Evolutionary conservation across 2,113 vertebrate genomes (phyloP).

Genomic region (Herpetotheres cachinnans): DNA sequence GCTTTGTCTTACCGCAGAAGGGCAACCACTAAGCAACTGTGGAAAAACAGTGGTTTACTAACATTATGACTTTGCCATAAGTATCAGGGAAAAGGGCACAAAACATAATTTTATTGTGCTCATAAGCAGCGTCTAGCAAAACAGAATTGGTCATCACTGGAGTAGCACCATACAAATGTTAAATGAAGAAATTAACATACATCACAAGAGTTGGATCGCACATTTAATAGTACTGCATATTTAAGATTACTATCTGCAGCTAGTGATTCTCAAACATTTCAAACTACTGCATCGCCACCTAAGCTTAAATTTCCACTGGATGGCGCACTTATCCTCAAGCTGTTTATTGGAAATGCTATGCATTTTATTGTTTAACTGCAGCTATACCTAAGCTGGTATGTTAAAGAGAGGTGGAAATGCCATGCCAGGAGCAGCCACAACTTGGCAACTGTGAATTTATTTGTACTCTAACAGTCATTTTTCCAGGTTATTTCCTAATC

Average conservation of each 20-base stretch:
- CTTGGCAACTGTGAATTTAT: neutral
- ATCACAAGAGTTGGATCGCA: neutral
- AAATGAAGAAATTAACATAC: neutral
- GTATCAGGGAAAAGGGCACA: neutral
- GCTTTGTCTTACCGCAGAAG: neutral
- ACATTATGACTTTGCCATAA: neutral
- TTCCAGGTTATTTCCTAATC: neutral
- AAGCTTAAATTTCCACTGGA: neutral
- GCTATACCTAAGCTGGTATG: neutral
- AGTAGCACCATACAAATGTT: neutral
- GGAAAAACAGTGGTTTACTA: neutral
- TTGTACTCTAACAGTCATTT: neutral
- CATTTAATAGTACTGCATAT: neutral
- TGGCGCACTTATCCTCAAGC: neutral
- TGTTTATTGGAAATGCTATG: neutral
- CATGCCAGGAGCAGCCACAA: neutral
- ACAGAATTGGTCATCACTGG: neutral
- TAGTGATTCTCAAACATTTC: neutral
- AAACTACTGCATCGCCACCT: neutral
- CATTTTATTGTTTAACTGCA: neutral
- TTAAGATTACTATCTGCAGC: neutral
- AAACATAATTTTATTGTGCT: neutral
- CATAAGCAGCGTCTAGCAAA: neutral
- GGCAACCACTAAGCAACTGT: slow-evolving; percentile 6
- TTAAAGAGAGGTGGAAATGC: neutral